These are phyloP conservation scores for Fragum fragum DNA, from an alignment of 2,888 invertebrate genomes.

Conservation along the genomic window DNA sequence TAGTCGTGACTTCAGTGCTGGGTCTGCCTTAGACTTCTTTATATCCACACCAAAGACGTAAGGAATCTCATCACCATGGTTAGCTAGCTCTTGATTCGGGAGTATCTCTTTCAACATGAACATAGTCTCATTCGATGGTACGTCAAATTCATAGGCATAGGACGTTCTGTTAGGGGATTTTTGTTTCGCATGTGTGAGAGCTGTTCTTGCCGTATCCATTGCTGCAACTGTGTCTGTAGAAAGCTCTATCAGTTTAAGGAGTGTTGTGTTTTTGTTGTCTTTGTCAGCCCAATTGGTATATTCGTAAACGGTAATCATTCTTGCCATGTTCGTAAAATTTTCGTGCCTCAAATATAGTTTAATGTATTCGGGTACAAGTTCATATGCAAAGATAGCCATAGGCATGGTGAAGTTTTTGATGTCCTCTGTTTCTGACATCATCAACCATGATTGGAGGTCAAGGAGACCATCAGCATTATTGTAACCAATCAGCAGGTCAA, in stretches of 20 bases:
- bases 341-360: not conserved
- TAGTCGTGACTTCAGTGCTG: not conserved
- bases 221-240: not conserved
- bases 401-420: not conserved
- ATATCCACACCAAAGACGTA: not conserved
- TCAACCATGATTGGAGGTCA: not conserved
- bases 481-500: constrained; percentile 1
- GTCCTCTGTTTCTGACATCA: not conserved
- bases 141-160: not conserved
- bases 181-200: not conserved
- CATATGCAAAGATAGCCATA: not conserved
- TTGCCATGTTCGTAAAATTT: not conserved
- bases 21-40: not conserved
- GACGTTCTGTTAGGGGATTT: not conserved
- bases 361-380: not conserved
- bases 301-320: not conserved
- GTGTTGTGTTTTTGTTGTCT: not conserved
- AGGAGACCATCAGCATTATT: constrained; percentile 8
- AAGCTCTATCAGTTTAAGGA: not conserved
- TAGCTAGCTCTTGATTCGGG: not conserved
- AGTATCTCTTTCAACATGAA: not conserved
- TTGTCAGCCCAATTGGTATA: not conserved
- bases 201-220: not conserved
- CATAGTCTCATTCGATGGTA: not conserved
- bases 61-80: constrained; percentile 2